phyloP scores from a whole-genome alignment of 2,113 vertebrate species.

The Tretioscincus oriximinensis region DNA sequence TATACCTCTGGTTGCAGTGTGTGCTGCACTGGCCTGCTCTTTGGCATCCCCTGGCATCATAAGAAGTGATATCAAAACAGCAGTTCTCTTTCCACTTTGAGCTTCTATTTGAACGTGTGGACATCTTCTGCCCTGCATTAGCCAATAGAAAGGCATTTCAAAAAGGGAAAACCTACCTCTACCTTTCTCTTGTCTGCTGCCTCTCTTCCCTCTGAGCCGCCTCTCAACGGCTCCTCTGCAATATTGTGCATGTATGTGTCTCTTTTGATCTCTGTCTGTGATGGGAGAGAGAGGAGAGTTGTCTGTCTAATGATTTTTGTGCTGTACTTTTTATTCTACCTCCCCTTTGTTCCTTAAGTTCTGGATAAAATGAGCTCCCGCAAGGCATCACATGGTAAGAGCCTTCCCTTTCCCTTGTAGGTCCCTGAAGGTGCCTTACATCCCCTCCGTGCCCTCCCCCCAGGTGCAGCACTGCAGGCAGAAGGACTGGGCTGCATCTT shows the following conservation, averaged over 20 bases:
- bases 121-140: neutral
- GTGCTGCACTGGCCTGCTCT: no score
- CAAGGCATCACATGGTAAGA: conserved; percentile 68
- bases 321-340: conserved; percentile 11
- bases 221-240: neutral
- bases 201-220: neutral
- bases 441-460: neutral
- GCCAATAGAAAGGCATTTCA: no score
- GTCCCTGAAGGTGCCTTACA: no score
- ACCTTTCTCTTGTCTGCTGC: neutral
- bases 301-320: conserved; percentile 8
- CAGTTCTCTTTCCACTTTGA: no score
- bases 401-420: neutral
- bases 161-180: no score
- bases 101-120: no score
- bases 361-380: conserved; percentile 62
- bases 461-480: no score
- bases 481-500: no score
- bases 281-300: neutral
- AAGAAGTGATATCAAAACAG: no score
- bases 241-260: neutral
- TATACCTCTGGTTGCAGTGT: no score
- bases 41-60: no score
- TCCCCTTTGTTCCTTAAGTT: conserved; percentile 58
- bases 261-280: neutral